Evolutionary conservation across 2,113 vertebrate genomes (phyloP).

Genomic region (Syrmaticus mikado): DNA sequence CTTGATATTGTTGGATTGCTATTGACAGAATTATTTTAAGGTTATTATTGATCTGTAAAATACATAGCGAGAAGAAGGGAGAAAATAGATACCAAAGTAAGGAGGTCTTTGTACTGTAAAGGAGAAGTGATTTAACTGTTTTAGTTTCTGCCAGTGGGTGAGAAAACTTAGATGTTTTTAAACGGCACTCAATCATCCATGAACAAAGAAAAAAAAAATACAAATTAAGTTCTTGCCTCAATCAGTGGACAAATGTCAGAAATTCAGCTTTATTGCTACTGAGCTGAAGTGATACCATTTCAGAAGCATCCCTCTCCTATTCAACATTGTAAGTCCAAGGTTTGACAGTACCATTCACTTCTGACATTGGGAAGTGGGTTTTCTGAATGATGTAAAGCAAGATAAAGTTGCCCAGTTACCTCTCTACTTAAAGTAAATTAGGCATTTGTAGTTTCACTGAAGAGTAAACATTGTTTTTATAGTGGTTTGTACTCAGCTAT

Average conservation of each 20-base stretch:
- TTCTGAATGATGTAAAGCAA: not conserved
- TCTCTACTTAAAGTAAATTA: not conserved
- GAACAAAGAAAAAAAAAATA: not conserved
- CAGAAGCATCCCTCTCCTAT: not conserved
- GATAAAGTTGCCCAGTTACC: not conserved
- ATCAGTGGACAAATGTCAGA: not conserved
- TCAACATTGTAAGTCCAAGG: not conserved
- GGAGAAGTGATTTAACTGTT: not conserved
- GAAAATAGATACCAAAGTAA: not conserved
- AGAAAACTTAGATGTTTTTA: not conserved
- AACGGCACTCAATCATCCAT: not conserved
- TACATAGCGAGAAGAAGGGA: not conserved
- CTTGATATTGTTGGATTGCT: not conserved
- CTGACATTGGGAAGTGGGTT: fast-evolving
- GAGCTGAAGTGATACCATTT: not conserved
- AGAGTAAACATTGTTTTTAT: not conserved
- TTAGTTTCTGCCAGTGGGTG: not conserved
- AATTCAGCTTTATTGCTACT: not conserved
- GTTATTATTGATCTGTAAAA: not conserved
- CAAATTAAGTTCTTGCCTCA: not conserved
- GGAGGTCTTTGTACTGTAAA: not conserved
- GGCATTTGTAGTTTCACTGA: not conserved
- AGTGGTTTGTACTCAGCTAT: not conserved
- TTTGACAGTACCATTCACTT: not conserved
- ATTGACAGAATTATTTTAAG: not conserved